Evolutionary conservation across 1,140 invertebrate species (phyloP).

Genomic region (Zaprionus gabonicus): DNA sequence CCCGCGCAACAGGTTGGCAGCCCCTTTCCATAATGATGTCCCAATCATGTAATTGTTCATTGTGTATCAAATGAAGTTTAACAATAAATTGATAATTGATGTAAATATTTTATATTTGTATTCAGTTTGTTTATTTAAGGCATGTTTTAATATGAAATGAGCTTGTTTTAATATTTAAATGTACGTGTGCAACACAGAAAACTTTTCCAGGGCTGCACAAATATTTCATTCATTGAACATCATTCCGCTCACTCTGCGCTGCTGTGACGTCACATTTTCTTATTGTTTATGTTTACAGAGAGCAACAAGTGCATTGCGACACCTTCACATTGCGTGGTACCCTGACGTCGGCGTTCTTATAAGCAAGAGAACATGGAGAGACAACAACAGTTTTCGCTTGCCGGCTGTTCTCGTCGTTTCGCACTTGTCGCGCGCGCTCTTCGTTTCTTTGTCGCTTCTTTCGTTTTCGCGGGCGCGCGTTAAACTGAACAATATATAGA

Average conservation of each 20-base stretch:
- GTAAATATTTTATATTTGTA: too few species aligned
- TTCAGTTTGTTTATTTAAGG: too few species aligned
- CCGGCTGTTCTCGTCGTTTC: constrained; percentile 45
- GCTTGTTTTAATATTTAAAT: not conserved
- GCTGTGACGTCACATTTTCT: constrained; percentile 24
- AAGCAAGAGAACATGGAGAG: constrained; percentile 39
- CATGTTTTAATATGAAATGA: not conserved
- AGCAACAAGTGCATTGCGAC: constrained; percentile 4
- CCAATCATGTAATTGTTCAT: not conserved
- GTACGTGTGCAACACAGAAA: too few species aligned
- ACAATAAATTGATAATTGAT: too few species aligned
- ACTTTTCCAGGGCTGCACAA: constrained; percentile 1
- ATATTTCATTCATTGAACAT: not conserved
- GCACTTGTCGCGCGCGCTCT: constrained; percentile 30
- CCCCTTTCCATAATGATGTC: not conserved
- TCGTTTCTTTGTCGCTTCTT: constrained; percentile 16
- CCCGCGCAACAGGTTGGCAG: constrained; percentile 24
- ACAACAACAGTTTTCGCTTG: constrained; percentile 52
- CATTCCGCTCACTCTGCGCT: not conserved
- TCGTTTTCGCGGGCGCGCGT: constrained; percentile 26
- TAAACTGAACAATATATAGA: constrained; percentile 14
- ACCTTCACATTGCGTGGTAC: not conserved
- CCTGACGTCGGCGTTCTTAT: constrained; percentile 48
- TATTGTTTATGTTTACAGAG: constrained; percentile 12
- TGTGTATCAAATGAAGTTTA: not conserved